Evolutionary conservation across 2,888 invertebrate genomes (phyloP).

Genomic region (Torymus auratus): DNA sequence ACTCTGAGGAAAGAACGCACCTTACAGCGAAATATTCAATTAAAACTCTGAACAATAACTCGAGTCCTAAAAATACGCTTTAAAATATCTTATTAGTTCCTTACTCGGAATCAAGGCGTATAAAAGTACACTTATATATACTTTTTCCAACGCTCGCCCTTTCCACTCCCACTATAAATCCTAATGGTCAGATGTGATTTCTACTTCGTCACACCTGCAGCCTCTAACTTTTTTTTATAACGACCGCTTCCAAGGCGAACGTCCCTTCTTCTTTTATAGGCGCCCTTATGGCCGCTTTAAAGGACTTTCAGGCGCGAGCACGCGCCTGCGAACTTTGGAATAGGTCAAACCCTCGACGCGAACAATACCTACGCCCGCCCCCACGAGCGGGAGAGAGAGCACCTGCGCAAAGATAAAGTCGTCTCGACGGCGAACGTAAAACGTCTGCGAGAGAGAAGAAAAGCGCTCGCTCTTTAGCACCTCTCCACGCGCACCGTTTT

Average conservation of each 20-base stretch:
- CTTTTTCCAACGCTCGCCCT: not conserved
- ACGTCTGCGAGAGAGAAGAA: slow-evolving; percentile 40
- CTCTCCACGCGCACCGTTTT: not conserved
- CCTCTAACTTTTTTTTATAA: no score
- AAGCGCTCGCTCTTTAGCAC: slow-evolving; percentile 36
- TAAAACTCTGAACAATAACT: no score
- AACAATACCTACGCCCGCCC: not conserved
- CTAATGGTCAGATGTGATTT: no score
- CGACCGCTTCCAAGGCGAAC: slow-evolving; percentile 20
- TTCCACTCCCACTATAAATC: no score
- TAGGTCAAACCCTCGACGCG: slow-evolving; percentile 33
- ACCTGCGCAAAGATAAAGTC: slow-evolving; percentile 40
- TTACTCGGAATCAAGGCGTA: no score
- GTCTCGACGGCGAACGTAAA: slow-evolving; percentile 40
- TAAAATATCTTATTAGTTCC: no score
- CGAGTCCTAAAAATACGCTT: no score
- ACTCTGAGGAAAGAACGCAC: no score
- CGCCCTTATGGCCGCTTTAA: slow-evolving; percentile 31
- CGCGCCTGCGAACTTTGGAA: slow-evolving; percentile 26
- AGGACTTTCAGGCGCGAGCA: slow-evolving; percentile 25
- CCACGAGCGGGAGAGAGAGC: slow-evolving; percentile 5
- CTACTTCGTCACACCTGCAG: no score
- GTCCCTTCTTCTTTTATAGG: slow-evolving; percentile 63
- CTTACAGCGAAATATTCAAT: no score
- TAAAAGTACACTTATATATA: not conserved